Evolutionary conservation across 2,888 invertebrate species (phyloP).

Genomic region (Oscheius sp.): DNA sequence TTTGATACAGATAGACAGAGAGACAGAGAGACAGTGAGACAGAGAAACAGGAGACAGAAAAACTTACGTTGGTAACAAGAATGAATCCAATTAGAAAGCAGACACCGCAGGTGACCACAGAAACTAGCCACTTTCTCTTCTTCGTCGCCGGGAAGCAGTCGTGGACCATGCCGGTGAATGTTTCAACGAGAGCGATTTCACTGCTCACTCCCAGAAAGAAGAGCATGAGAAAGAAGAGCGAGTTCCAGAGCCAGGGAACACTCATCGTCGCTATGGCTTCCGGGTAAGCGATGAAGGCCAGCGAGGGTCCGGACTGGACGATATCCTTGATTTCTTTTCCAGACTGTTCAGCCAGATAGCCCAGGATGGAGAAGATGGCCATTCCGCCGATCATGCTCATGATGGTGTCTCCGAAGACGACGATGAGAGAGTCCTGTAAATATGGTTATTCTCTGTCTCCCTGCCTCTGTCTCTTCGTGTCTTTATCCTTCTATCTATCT

Average conservation of each 20-base stretch:
- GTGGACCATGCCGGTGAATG: conserved; percentile 37
- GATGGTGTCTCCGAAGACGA: conserved; percentile 64
- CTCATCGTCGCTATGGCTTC: conserved; percentile 74
- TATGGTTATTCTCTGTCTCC: too few species aligned
- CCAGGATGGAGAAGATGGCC: conserved; percentile 62
- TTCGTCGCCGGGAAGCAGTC: conserved; percentile 56
- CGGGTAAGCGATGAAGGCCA: conserved; percentile 74
- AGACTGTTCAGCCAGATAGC: conserved; percentile 52
- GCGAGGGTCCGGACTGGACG: conserved; percentile 73
- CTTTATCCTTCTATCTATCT: too few species aligned
- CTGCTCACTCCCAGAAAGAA: conserved; percentile 73
- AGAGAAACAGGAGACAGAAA: too few species aligned
- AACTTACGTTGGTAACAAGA: conserved; percentile 56
- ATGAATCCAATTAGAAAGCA: conserved; percentile 54
- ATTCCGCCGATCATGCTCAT: conserved; percentile 60
- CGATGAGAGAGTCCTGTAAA: conserved; percentile 62
- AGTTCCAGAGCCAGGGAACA: conserved; percentile 73
- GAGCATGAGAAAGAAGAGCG: conserved; percentile 75
- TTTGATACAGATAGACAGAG: neutral
- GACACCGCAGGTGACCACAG: conserved; percentile 47
- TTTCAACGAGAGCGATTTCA: conserved; percentile 42
- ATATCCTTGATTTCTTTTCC: conserved; percentile 44
- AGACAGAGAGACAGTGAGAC: too few species aligned
- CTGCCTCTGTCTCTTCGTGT: too few species aligned
- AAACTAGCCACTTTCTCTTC: conserved; percentile 52